Evolutionary conservation across 1,140 invertebrate species (phyloP).

Genomic region (Meloidogyne exigua): DNA sequence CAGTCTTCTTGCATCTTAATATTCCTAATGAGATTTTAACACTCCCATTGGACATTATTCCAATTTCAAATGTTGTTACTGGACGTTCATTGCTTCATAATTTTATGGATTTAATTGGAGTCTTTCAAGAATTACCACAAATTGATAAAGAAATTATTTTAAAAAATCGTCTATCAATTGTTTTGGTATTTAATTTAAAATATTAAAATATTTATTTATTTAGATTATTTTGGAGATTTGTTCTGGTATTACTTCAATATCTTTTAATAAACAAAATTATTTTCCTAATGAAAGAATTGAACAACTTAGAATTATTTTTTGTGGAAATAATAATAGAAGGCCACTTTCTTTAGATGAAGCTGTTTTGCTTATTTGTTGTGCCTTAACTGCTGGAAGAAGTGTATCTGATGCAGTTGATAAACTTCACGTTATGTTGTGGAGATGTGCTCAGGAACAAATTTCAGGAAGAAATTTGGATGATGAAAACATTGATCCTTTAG

Average conservation of each 20-base stretch:
- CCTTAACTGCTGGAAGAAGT: not conserved
- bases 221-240: conserved; percentile 3
- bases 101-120: not conserved
- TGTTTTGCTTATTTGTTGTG: conserved; percentile 5
- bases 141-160: not conserved
- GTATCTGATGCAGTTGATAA: not conserved
- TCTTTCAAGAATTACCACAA: not conserved
- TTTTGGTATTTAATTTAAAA: not conserved
- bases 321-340: not conserved
- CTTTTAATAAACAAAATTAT: not conserved
- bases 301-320: not conserved
- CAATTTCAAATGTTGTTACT: not conserved
- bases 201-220: not conserved
- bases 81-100: not conserved
- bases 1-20: not conserved
- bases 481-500: conserved; percentile 15
- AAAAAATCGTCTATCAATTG: not conserved
- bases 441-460: not conserved
- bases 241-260: not conserved
- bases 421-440: not conserved
- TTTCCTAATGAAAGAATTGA: not conserved
- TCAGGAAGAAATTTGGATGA: conserved; percentile 6
- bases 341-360: conserved; percentile 9
- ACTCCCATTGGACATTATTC: not conserved
- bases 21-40: not conserved